phyloP scores from a whole-genome alignment of 2,113 vertebrate genomes.

The Strigops habroptila region DNA sequence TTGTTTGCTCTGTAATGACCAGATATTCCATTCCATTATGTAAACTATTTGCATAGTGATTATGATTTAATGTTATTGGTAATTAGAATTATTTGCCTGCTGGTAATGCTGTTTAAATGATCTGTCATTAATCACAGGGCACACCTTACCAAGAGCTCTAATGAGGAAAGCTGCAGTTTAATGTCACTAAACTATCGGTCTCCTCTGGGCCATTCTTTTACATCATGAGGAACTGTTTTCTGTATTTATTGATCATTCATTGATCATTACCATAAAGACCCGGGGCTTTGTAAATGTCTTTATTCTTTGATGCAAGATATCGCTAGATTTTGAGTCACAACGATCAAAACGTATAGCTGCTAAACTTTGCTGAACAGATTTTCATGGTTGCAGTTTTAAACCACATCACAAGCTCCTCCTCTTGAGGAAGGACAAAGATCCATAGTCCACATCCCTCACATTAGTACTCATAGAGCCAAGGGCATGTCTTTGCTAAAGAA shows the following conservation, averaged over 20 bases:
- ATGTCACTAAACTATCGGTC: not conserved
- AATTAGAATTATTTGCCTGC: constrained; percentile 68
- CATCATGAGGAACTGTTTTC: not conserved
- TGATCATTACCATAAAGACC: not conserved
- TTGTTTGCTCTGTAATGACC: constrained; percentile 66
- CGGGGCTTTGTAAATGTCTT: not conserved
- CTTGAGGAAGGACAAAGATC: not conserved
- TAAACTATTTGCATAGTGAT: constrained; percentile 73
- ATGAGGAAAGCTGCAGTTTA: not conserved
- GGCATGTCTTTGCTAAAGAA: not conserved
- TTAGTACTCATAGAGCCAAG: not conserved
- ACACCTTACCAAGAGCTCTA: constrained; percentile 33
- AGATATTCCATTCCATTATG: constrained; percentile 64
- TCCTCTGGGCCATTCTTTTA: not conserved
- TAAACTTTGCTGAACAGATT: not conserved
- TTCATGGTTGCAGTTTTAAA: not conserved
- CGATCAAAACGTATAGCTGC: not conserved
- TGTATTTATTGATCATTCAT: constrained; percentile 1
- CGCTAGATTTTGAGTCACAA: not conserved
- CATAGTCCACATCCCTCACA: not conserved
- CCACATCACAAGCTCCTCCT: not conserved
- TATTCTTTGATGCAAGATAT: not conserved
- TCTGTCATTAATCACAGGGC: constrained; percentile 57
- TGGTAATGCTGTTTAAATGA: constrained; percentile 37
- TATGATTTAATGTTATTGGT: constrained; percentile 51